Base-by-base conservation (phyloP, 1,140 invertebrate species). In the Drosophila yakuba region DNA sequence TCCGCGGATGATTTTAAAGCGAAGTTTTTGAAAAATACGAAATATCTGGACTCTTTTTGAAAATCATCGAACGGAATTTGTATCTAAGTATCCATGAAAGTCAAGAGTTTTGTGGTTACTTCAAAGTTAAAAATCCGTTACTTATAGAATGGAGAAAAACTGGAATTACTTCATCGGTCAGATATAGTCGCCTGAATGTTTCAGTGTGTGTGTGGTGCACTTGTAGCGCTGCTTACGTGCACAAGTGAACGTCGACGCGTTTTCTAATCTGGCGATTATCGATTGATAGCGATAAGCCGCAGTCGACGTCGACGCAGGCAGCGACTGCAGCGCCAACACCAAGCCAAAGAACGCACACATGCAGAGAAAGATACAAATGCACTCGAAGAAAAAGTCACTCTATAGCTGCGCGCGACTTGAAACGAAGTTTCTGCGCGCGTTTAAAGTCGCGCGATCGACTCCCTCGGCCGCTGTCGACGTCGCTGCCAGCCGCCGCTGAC, bases 151-250 rank as follows among this genome's bases (percentile, higher is more conserved):
- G 41, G 54, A 7, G 63, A 59, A 66, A 67, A 84, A 84, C 81
- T 84, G 81, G 81, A 85, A 84, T 77, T 84, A 77, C 81, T 84
- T 80, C 81, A 84, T 84, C 81, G 73, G 48, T 32, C 41, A 35
- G 64, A n/a, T 54, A 72, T 38, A 41, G 2, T 28, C 50, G 43
- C 60, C 43, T 52, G 35, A 36, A 50, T 41, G 41, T 52, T 15
- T 52, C 20, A 20, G 38, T 52, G 44, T 75, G 73, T 66, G 64
- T 64, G 78, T 64, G 62, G 54, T 85, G 83, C 83, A 86, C 83
- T 86, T 86, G 83, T 86, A 88, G 83, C 64, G 82, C 82, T 86
- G 82, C 82, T 86, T 86, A 86, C 82, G 82, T 86, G 82, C 82
- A 41, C 74, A 72, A 86, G 82, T 86, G 78, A 86, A 86, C 83